These are phyloP conservation scores for Cantharis nigra DNA, from an alignment of 2,888 invertebrate species.

Conservation along the genomic window DNA sequence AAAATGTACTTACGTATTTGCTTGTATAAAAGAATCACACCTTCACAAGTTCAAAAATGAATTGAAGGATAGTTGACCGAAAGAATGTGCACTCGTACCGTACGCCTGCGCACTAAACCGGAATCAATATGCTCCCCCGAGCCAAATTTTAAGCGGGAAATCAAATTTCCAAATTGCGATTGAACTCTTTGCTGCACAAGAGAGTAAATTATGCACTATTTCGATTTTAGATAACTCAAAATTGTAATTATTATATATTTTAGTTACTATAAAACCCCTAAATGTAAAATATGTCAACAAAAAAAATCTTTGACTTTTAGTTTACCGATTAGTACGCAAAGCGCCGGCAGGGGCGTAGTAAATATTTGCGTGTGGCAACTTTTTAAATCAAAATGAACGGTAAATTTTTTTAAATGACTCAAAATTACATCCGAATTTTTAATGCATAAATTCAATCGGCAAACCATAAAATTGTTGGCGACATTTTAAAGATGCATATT, in stretches of 20 bases:
- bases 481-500: neutral
- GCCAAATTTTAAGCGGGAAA: constrained; percentile 41
- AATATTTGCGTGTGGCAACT: neutral
- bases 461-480: neutral
- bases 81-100: constrained; percentile 38
- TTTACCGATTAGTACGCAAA: neutral
- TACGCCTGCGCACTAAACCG: constrained; percentile 46
- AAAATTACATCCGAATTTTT: neutral
- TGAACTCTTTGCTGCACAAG: constrained; percentile 15
- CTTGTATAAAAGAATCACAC: constrained; percentile 56
- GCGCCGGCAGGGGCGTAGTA: neutral
- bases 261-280: constrained; percentile 24
- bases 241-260: constrained; percentile 14
- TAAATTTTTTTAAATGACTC: neutral
- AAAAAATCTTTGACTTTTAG: constrained; percentile 24
- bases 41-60: constrained; percentile 49
- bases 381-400: neutral
- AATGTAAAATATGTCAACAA: constrained; percentile 22
- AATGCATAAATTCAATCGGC: neutral
- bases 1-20: constrained; percentile 54
- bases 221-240: constrained; percentile 33
- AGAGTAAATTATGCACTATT: constrained; percentile 30
- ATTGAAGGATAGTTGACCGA: constrained; percentile 38
- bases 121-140: constrained; percentile 44
- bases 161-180: constrained; percentile 37